phyloP scores from a whole-genome alignment of 2,888 invertebrate species.

The Sthenelais limicola region DNA sequence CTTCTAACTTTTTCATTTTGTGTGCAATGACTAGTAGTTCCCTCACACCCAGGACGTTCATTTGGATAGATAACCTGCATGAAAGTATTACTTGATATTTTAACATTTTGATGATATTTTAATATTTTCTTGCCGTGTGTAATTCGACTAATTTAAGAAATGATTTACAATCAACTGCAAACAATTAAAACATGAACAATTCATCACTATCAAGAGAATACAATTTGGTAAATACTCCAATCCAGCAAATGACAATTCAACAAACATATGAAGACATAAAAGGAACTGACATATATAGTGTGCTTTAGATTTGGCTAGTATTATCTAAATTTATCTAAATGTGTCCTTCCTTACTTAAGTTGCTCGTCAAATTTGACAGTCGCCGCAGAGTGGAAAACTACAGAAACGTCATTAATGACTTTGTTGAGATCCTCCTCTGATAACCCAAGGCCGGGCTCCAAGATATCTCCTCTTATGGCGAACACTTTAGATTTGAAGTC shows the following conservation, averaged over 20 bases:
- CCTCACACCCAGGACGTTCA: slow-evolving; percentile 67
- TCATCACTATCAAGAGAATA: too few species aligned
- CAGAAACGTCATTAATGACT: slow-evolving; percentile 81
- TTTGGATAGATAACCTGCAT: slow-evolving; percentile 81
- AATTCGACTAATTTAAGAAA: too few species aligned
- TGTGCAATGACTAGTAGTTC: slow-evolving; percentile 48
- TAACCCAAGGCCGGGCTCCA: slow-evolving; percentile 71
- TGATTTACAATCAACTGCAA: too few species aligned
- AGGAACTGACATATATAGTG: too few species aligned
- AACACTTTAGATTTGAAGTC: slow-evolving; percentile 76
- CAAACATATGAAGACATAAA: too few species aligned
- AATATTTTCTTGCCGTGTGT: too few species aligned
- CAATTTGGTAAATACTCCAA: not conserved
- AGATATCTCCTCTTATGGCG: slow-evolving; percentile 78
- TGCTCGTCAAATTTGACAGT: slow-evolving; percentile 91
- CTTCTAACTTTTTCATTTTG: slow-evolving; percentile 50
- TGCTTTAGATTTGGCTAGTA: too few species aligned
- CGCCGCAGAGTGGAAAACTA: slow-evolving; percentile 95
- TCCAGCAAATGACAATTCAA: too few species aligned
- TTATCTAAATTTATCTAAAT: too few species aligned
- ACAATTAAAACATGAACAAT: too few species aligned
- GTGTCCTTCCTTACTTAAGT: slow-evolving; percentile 74
- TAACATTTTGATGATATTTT: too few species aligned
- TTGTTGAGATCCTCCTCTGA: slow-evolving; percentile 75
- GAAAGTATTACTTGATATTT: too few species aligned